These are phyloP conservation scores for Delia radicum DNA, from an alignment of 1,140 invertebrate species.

Conservation along the genomic window DNA sequence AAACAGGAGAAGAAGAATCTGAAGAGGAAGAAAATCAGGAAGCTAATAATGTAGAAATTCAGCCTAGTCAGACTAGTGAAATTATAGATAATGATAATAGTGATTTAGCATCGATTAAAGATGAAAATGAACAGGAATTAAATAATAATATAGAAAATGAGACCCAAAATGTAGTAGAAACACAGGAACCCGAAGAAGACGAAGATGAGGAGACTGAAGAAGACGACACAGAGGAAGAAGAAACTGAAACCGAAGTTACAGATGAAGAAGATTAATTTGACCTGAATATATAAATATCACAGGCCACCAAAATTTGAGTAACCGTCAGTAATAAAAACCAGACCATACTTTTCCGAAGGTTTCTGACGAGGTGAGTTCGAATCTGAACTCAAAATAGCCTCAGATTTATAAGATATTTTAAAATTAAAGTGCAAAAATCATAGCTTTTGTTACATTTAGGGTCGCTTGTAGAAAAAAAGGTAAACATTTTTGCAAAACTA, in stretches of 20 bases:
- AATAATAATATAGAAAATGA: conserved; percentile 13
- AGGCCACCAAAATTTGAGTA: no score
- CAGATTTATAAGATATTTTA: no score
- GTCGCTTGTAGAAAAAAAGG: no score
- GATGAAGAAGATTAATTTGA: conserved; percentile 37
- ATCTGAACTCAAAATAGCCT: no score
- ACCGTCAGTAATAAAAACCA: no score
- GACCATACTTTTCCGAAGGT: no score
- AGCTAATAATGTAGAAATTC: background rate
- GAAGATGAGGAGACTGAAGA: background rate
- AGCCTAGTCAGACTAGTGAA: background rate
- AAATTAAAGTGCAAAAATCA: no score
- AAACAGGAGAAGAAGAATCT: background rate
- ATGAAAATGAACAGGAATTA: conserved; percentile 4
- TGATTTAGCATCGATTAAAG: background rate
- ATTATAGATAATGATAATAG: background rate
- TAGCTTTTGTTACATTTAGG: no score
- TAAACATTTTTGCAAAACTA: no score
- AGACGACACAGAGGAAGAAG: conserved; percentile 10
- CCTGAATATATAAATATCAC: no score
- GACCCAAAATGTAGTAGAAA: conserved; percentile 29
- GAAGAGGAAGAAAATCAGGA: background rate
- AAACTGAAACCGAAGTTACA: conserved; percentile 33
- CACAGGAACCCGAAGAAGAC: background rate
- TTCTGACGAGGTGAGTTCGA: no score